These are phyloP conservation scores for Pyrgilauda ruficollis DNA, from an alignment of 2,113 vertebrate genomes.

Conservation along the genomic window DNA sequence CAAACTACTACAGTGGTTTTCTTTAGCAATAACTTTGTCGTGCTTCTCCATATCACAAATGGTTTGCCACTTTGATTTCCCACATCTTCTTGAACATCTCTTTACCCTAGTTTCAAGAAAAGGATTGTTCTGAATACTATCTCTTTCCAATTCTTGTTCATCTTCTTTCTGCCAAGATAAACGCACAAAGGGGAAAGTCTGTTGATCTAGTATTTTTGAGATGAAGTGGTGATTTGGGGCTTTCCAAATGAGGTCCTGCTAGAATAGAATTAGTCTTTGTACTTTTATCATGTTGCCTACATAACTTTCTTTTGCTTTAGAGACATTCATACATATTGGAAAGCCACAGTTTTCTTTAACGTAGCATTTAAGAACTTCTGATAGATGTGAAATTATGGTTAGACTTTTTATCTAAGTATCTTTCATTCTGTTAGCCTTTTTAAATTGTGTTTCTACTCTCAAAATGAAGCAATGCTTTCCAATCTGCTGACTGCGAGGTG, in stretches of 20 bases:
- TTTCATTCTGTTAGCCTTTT: not conserved
- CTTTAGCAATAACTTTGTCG: not conserved
- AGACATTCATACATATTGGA: fast-evolving
- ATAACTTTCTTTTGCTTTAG: not conserved
- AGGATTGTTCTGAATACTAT: not conserved
- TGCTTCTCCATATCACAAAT: not conserved
- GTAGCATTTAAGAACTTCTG: not conserved
- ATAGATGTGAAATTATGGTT: not conserved
- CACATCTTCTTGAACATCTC: not conserved
- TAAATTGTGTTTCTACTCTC: not conserved
- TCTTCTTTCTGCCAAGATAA: not conserved
- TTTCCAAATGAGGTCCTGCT: not conserved
- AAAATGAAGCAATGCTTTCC: not conserved
- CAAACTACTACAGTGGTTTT: not conserved
- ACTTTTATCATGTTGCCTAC: fast-evolving
- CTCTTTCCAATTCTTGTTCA: not conserved
- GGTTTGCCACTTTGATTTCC: not conserved
- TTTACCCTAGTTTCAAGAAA: not conserved
- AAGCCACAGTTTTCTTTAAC: not conserved
- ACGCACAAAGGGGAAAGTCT: not conserved
- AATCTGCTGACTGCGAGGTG: not conserved
- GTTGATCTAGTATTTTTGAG: not conserved
- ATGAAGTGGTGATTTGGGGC: not conserved
- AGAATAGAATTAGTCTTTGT: not conserved
- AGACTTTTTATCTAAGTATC: not conserved